Evolutionary conservation across 2,113 vertebrate genomes (phyloP).

Genomic region (Eonycteris spelaea): DNA sequence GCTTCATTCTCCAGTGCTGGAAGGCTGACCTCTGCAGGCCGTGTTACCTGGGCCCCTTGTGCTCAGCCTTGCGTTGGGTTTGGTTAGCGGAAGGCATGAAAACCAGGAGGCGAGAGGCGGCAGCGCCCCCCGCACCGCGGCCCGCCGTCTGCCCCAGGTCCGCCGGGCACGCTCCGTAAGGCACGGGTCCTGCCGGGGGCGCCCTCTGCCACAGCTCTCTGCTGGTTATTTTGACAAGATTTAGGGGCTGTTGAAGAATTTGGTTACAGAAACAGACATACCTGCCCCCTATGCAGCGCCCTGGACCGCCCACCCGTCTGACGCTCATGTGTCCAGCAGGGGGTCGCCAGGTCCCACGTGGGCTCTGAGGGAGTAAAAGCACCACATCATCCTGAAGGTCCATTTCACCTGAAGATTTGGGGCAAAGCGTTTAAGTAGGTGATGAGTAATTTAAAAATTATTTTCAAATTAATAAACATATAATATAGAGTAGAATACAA

Average conservation of each 20-base stretch:
- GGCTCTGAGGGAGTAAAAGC: neutral
- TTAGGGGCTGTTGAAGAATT: neutral
- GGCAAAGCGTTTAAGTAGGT: neutral
- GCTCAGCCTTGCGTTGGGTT: neutral
- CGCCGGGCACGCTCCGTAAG: neutral
- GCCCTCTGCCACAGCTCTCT: neutral
- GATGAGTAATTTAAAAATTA: neutral
- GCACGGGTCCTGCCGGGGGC: neutral
- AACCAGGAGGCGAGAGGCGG: neutral
- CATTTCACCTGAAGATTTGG: neutral
- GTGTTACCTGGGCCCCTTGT: neutral
- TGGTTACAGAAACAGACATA: neutral
- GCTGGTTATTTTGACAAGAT: neutral
- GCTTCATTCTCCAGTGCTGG: neutral
- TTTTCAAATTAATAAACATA: constrained; percentile 25
- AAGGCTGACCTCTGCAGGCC: neutral
- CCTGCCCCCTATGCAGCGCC: neutral
- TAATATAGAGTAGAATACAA: neutral
- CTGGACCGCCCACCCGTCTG: neutral
- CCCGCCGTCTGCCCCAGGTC: rapidly evolving
- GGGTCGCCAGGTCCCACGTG: neutral
- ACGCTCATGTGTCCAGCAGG: neutral
- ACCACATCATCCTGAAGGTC: neutral
- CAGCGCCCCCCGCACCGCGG: rapidly evolving
- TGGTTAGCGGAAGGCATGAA: neutral